Evolutionary conservation across 1,140 invertebrate genomes (phyloP), one percentile per base, ranked within the genome.

Genomic region (Drosophila saltans): DNA sequence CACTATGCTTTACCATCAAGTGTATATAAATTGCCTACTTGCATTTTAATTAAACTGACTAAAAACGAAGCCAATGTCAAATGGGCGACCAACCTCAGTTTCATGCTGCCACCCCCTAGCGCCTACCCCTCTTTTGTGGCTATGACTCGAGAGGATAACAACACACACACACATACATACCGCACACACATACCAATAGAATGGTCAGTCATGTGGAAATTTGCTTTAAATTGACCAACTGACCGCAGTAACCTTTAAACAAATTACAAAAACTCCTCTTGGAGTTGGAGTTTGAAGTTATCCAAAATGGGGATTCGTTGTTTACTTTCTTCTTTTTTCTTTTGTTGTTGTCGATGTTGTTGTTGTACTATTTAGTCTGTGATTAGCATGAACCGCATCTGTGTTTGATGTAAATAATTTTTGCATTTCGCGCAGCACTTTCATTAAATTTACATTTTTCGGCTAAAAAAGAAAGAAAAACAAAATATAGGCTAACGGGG

Each of bases 11-110:
- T 83, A 57, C 78, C 84, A 88, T 77, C 73, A 65, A 89, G 84
- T 89, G 84, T 89, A 89, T 89, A 89, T 89, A 89, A 89, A 89
- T 89, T 89, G 84, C 84, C 84, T 89, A 89, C 84, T 89, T 89
- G 84, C 80, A 89, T 89, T 89, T 89, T 89, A 89, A 89, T 89
- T 89, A 89, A 89, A 89, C 80, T 80, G 80, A 76, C 84, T 84
- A 88, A 80, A 89, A 86, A 83, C 80, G 73, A 72, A 78, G 73
- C 80, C 83, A 83, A 88, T 86, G 83, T 86, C 83, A 86, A 86
- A 78, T 77, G 69, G 73, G 76, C 63, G 74, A 76, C 73, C 73
- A 76, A 76, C 66, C 76, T 69, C 69, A 60, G 66, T 55, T 11
- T 36, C n/a, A 52, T 60, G 7, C 48, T n/a, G 36, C 28, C 43